Evolutionary conservation across 2,113 vertebrate species (phyloP).

Genomic region (Typhlomys cinereus): DNA sequence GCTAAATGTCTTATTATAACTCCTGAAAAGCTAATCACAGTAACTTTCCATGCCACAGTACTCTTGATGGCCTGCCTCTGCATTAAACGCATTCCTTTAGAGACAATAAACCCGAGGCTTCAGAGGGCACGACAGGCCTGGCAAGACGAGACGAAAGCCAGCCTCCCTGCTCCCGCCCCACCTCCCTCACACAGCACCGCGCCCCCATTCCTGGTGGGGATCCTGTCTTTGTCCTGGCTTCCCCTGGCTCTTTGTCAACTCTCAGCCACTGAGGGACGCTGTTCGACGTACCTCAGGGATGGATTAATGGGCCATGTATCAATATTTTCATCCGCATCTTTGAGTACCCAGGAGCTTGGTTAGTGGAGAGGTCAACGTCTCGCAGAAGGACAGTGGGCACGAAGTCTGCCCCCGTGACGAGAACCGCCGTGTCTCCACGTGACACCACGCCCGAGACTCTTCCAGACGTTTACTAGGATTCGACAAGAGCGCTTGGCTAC

Average conservation of each 20-base stretch:
- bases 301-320: slow-evolving; percentile 53
- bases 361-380: slow-evolving; percentile 53
- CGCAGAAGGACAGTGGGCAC: slow-evolving; percentile 10
- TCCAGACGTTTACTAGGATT: slow-evolving; percentile 57
- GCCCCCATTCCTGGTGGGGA: accelerated
- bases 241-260: slow-evolving; percentile 41
- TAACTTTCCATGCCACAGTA: slow-evolving; percentile 54
- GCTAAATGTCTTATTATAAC: slow-evolving; percentile 67
- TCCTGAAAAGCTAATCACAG: slow-evolving; percentile 71
- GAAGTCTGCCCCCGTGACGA: slow-evolving; percentile 42
- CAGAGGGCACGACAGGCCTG: slow-evolving; percentile 8
- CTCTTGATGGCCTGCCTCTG: slow-evolving; percentile 67
- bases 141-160: slow-evolving; percentile 13
- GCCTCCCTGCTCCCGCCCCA: not conserved
- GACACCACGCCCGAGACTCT: not conserved
- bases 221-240: slow-evolving; percentile 32
- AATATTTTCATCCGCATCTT: slow-evolving; percentile 27
- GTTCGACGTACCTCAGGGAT: slow-evolving; percentile 57
- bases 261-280: slow-evolving; percentile 31
- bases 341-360: slow-evolving; percentile 36
- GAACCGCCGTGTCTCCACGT: slow-evolving; percentile 40
- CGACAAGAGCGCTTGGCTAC: slow-evolving; percentile 57
- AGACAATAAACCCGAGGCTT: slow-evolving; percentile 60
- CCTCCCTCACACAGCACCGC: not conserved
- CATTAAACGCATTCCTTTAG: slow-evolving; percentile 59